Conservation (phyloP, 2,113 vertebrate species). For the Acinonyx jubatus region DNA sequence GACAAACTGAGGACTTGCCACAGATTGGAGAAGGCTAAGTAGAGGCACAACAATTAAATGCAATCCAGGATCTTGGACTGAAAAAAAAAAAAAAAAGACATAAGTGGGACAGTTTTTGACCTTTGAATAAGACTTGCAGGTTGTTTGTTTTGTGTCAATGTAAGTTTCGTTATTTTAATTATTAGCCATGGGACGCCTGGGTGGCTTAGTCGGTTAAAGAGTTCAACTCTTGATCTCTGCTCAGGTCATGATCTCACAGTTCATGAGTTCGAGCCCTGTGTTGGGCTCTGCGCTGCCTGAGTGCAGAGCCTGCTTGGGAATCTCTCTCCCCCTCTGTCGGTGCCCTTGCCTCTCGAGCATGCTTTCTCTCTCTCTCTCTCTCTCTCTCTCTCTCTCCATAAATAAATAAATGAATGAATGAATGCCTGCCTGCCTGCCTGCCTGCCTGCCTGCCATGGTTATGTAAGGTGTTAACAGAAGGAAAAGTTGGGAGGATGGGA, state of each 20-base stretch:
- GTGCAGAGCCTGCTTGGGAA: too few species aligned
- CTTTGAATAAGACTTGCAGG: neutral
- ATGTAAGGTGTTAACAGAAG: neutral
- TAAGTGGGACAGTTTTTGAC: neutral
- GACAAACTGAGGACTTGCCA: neutral
- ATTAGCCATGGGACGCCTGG: neutral
- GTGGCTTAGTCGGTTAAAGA: too few species aligned
- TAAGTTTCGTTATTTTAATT: constrained; percentile 12
- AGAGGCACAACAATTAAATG: neutral
- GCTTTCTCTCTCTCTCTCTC: too few species aligned
- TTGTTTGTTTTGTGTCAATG: neutral
- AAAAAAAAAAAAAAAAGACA: neutral
- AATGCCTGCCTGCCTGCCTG: too few species aligned
- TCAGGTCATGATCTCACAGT: too few species aligned
- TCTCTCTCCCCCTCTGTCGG: too few species aligned
- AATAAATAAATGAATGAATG: too few species aligned
- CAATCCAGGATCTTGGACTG: neutral
- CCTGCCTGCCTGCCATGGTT: neutral
- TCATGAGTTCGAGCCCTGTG: too few species aligned
- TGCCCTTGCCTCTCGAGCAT: too few species aligned
- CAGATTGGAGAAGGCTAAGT: neutral
- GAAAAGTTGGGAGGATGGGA: neutral
- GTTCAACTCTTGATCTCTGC: too few species aligned
- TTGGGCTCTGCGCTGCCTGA: too few species aligned
- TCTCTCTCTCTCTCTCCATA: too few species aligned